Conservation (phyloP, 2,888 invertebrate species). For the Zygothrica quintamaculata region DNA sequence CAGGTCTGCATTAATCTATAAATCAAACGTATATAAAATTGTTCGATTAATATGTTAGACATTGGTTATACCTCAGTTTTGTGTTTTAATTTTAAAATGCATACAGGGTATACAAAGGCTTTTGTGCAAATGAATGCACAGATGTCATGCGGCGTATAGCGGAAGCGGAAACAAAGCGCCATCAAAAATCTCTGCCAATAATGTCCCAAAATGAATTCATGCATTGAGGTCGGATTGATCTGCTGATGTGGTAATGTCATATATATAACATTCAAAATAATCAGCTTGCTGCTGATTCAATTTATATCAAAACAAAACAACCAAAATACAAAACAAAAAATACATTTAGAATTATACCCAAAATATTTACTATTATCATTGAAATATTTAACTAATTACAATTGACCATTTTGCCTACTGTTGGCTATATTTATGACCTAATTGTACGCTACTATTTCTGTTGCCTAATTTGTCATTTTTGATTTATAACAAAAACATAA, state of each 20-base stretch:
- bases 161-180: slow-evolving; percentile 74
- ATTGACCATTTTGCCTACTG: slow-evolving; percentile 29
- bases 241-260: slow-evolving; percentile 36
- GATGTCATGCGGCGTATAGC: slow-evolving; percentile 58
- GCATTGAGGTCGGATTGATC: slow-evolving; percentile 24
- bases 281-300: no score
- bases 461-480: slow-evolving; percentile 9
- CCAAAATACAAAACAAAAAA: no score
- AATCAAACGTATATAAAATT: no score
- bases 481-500: background rate
- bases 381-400: slow-evolving; percentile 54
- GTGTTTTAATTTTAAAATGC: background rate
- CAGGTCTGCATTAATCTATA: no score
- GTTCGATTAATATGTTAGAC: no score
- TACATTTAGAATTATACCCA: slow-evolving; percentile 12
- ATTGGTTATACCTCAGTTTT: no score
- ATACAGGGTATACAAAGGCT: slow-evolving; percentile 9
- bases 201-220: slow-evolving; percentile 7
- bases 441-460: no score
- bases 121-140: slow-evolving; percentile 32
- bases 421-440: background rate
- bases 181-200: slow-evolving; percentile 54
- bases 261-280: slow-evolving; percentile 57
- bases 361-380: slow-evolving; percentile 41
- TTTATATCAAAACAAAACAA: no score